Conservation (phyloP, 2,888 invertebrate genomes). For the Syritta pipiens region DNA sequence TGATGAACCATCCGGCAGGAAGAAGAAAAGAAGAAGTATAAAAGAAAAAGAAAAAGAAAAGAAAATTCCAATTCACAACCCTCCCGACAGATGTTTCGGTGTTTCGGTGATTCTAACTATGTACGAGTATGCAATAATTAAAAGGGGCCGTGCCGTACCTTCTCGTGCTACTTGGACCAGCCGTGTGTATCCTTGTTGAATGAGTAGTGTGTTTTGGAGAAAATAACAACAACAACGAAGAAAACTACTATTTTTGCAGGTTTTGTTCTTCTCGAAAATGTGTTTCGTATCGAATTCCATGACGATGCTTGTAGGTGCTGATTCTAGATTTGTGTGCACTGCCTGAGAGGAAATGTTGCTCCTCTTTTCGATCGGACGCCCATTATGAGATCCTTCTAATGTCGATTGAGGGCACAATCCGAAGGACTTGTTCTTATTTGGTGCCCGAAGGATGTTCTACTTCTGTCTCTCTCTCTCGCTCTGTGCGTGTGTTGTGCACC, state of each 20-base stretch:
- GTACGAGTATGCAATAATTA: constrained; percentile 37
- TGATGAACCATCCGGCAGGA: constrained; percentile 35
- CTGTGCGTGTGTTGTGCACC: background rate
- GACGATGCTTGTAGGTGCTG: background rate
- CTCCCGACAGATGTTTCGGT: constrained; percentile 53
- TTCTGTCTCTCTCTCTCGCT: too few relatives aligned
- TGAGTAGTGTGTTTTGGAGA: constrained; percentile 12
- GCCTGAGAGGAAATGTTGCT: background rate
- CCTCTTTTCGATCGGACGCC: background rate
- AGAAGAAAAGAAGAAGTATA: constrained; percentile 30
- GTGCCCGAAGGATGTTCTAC: too few relatives aligned
- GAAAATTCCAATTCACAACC: constrained; percentile 36
- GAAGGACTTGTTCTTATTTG: constrained; percentile 2
- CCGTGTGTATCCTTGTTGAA: constrained; percentile 1
- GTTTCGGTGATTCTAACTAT: too few relatives aligned
- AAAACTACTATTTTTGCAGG: constrained; percentile 9
- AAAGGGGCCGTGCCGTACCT: constrained; percentile 34
- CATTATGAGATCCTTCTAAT: background rate
- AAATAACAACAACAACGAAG: background rate
- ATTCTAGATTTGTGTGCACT: constrained; percentile 3
- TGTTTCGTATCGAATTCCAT: constrained; percentile 45
- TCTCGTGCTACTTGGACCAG: constrained; percentile 13
- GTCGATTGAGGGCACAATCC: constrained; percentile 12
- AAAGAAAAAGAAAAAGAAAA: constrained; percentile 6
- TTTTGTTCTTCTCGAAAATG: constrained; percentile 30